Evolutionary conservation across 2,113 vertebrate species (phyloP).

Genomic region (Actenoides lindsayi): DNA sequence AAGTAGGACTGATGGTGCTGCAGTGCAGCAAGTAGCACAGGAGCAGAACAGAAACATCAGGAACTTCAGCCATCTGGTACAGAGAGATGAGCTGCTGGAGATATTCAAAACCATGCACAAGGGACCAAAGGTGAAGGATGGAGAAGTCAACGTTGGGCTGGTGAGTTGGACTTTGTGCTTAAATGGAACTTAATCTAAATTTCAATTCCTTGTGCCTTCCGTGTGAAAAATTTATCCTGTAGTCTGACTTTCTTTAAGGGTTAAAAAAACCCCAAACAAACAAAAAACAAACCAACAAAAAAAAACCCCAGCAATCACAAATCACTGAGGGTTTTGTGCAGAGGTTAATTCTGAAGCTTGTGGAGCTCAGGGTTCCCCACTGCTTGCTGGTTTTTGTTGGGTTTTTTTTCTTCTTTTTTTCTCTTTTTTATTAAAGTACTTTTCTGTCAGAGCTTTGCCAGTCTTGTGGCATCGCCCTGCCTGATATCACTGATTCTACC

Average conservation of each 20-base stretch:
- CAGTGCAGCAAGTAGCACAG: background rate
- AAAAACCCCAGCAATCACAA: background rate
- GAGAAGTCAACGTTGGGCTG: constrained; percentile 92
- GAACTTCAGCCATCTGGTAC: constrained; percentile 88
- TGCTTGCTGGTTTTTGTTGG: background rate
- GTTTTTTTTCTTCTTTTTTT: too few relatives aligned
- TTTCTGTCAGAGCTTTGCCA: background rate
- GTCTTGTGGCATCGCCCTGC: background rate
- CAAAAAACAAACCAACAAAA: too few relatives aligned
- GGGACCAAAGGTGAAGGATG: constrained; percentile 80
- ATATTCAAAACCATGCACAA: constrained; percentile 83
- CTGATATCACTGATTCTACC: background rate
- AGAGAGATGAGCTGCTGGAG: constrained; percentile 85
- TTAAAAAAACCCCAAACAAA: background rate
- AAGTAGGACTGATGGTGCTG: background rate
- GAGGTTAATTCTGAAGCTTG: background rate
- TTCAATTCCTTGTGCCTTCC: background rate
- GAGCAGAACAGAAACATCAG: constrained; percentile 3
- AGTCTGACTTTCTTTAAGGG: background rate
- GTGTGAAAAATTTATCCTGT: background rate
- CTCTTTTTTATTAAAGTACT: background rate
- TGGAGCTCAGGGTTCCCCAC: background rate
- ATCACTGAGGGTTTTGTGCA: background rate
- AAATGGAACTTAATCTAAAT: background rate
- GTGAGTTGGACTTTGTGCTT: constrained; percentile 73